Evolutionary conservation across 2,888 invertebrate genomes (phyloP).

Genomic region (Pseudoips prasinana): DNA sequence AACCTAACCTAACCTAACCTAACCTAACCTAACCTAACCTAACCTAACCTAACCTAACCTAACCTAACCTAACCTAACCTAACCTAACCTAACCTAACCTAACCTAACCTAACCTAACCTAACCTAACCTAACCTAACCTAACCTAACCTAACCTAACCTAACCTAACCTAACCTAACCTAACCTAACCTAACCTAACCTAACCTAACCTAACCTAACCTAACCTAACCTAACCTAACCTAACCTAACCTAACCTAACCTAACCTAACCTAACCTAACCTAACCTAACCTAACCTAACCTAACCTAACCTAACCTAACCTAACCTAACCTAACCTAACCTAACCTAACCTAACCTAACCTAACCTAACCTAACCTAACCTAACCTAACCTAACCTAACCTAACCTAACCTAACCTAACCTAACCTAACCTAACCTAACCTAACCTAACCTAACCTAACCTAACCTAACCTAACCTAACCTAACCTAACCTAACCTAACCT

Average conservation of each 20-base stretch:
- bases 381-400: conserved; percentile 27
- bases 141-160: conserved; percentile 24
- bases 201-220: conserved; percentile 24
- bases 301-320: conserved; percentile 32
- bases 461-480: conserved; percentile 19
- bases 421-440: conserved; percentile 24
- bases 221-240: conserved; percentile 25
- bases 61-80: conserved; percentile 26
- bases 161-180: conserved; percentile 27
- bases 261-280: conserved; percentile 29
- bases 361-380: conserved; percentile 30
- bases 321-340: conserved; percentile 31
- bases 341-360: conserved; percentile 32
- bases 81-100: conserved; percentile 24
- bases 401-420: conserved; percentile 21
- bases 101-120: conserved; percentile 26
- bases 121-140: conserved; percentile 22
- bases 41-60: conserved; percentile 28
- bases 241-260: conserved; percentile 29
- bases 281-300: conserved; percentile 30
- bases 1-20: conserved; percentile 28
- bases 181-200: conserved; percentile 25
- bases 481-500: conserved; percentile 20
- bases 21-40: conserved; percentile 28
- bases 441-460: conserved; percentile 9